These are phyloP conservation scores for Delphinapterus leucas DNA, from an alignment of 2,113 vertebrate genomes.

Conservation along the genomic window DNA sequence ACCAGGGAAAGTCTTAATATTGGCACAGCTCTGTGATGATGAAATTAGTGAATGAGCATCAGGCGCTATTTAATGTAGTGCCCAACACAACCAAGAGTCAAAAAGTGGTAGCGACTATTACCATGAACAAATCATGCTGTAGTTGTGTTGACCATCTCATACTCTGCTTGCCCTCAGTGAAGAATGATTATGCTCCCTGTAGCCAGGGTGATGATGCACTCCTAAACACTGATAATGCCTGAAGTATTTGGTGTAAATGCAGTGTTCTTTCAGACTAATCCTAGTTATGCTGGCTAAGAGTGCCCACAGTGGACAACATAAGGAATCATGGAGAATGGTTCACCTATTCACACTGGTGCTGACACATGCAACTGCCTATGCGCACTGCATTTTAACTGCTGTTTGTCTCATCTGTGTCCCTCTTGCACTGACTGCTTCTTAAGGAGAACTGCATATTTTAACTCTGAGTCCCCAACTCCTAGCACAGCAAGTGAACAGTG, in stretches of 20 bases:
- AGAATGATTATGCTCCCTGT: not conserved
- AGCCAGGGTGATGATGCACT: not conserved
- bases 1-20: not conserved
- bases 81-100: not conserved
- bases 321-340: not conserved
- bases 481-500: rapidly evolving
- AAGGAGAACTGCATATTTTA: not conserved
- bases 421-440: not conserved
- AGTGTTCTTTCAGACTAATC: not conserved
- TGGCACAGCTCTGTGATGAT: not conserved
- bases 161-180: not conserved
- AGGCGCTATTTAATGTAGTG: not conserved
- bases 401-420: not conserved
- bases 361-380: rapidly evolving
- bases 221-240: not conserved
- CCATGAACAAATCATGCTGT: rapidly evolving
- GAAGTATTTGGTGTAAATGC: not conserved
- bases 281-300: not conserved
- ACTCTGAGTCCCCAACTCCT: not conserved
- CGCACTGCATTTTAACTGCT: not conserved
- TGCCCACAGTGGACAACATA: not conserved
- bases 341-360: not conserved
- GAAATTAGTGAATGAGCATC: not conserved
- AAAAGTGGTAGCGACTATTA: not conserved
- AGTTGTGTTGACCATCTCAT: rapidly evolving